Evolutionary conservation across 1,140 invertebrate species (phyloP), one percentile per base, ranked within the genome.

Genomic region (Heliconius himera): DNA sequence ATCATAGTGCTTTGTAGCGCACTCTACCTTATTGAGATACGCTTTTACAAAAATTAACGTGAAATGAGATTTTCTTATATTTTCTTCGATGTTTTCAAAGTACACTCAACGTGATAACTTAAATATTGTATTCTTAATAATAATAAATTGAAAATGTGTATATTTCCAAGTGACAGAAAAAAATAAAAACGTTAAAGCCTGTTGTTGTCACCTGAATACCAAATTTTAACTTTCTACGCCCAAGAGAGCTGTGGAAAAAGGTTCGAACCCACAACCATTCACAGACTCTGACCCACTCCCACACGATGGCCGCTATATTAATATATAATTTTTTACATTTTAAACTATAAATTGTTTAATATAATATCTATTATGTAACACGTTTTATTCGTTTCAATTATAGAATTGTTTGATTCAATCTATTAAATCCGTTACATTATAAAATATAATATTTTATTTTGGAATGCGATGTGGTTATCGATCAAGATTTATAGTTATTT

Each of bases 31-130:
- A 66, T 66, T 66, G 22, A 66, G 60, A 29, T 29, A 66, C 22
- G 60, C 60, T 66, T 66, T 66, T 66, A 66, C 11, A 66, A 66
- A 56, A 56, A 56, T 56, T 66, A 13, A 66, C 26, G 60, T 66
- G 26, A 26, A 66, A 66, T 26, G 22, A 66, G 22, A 66, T 66
- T 66, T 66, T 66, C 26, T 66, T 66, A 26, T 66, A 66, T 66
- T 26, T 29, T 5, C 22, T 66, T 26, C 22, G 9, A 16, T 0
- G 60, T 66, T 66, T 66, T 8, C n/a, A 22, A 8, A 60, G 22
- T n/a, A 22, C 8, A 22, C n/a, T 51, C 6, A 51, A 51, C 6
- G 16, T 51, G 16, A 51, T 20, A 51, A 51, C 49, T 6, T 51
- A 20, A 51, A 51, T 51, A 20, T 51, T 51, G 18, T 51, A 51